Conservation (phyloP, 2,797 vertebrate genomes). For the Gobio occitaniae region DNA sequence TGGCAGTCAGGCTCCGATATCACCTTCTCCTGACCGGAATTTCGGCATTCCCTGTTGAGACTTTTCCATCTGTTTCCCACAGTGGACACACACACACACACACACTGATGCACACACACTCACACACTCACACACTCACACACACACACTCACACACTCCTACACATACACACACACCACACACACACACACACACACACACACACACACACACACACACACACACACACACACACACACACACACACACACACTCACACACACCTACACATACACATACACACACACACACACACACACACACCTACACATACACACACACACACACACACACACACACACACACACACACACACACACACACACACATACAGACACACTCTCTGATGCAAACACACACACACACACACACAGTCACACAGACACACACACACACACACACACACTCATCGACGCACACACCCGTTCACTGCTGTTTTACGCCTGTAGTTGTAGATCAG, state of each 20-base stretch:
- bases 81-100: constrained; percentile 65
- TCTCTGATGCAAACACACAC: not conserved
- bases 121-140: too few relatives aligned
- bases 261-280: too few relatives aligned
- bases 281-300: constrained; percentile 63
- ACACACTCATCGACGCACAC: constrained; percentile 17
- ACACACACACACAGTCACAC: constrained; percentile 71
- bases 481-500: too few relatives aligned
- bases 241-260: constrained; percentile 50
- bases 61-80: constrained; percentile 82
- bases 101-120: too few relatives aligned
- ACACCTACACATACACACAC: not conserved
- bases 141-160: too few relatives aligned
- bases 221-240: constrained; percentile 51
- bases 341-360: constrained; percentile 50
- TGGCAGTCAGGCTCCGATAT: constrained; percentile 80
- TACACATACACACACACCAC: too few relatives aligned
- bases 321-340: constrained; percentile 64
- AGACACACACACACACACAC: constrained; percentile 12
- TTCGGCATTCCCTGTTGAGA: constrained; percentile 73
- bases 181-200: constrained; percentile 16
- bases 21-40: constrained; percentile 84
- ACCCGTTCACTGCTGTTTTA: too few relatives aligned
- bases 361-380: too few relatives aligned
- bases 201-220: too few relatives aligned